Evolutionary conservation across 2,113 vertebrate genomes (phyloP).

Genomic region (Chionis minor): DNA sequence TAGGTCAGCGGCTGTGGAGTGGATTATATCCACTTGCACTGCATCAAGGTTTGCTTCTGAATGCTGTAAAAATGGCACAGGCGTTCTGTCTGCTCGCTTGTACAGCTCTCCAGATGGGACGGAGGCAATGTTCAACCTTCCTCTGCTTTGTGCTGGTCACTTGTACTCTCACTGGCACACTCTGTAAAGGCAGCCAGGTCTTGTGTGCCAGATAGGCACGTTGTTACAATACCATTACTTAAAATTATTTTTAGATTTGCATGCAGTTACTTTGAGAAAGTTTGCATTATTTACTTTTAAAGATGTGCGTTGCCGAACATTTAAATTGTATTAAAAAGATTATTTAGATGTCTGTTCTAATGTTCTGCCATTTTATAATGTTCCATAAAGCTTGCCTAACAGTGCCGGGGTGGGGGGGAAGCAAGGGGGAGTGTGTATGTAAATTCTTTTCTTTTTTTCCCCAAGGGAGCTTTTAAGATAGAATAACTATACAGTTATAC

Average conservation of each 20-base stretch:
- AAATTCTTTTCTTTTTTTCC: not conserved
- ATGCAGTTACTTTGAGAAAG: not conserved
- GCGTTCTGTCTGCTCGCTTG: not conserved
- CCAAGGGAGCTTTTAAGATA: not conserved
- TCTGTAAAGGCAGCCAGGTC: not conserved
- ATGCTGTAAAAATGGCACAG: too few species aligned
- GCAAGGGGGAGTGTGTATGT: not conserved
- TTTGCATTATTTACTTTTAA: not conserved
- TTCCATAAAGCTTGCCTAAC: not conserved
- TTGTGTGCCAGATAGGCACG: too few species aligned
- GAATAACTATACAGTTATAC: not conserved
- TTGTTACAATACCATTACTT: not conserved
- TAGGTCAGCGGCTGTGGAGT: not conserved
- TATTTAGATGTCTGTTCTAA: not conserved
- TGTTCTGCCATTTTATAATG: not conserved
- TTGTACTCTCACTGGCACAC: fast-evolving
- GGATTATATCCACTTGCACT: not conserved
- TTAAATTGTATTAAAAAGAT: not conserved
- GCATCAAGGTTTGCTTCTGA: not conserved
- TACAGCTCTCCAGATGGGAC: not conserved
- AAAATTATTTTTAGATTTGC: not conserved
- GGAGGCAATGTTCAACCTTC: not conserved
- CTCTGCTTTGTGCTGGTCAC: not conserved
- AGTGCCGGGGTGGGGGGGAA: too few species aligned
- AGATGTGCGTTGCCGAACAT: not conserved